Percentiles rank a stretch among this genome's conserved stretches.
These are phyloP conservation scores for Drosophila parthenogenetica DNA, from an alignment of 2,888 invertebrate species.

Conservation along the genomic window DNA sequence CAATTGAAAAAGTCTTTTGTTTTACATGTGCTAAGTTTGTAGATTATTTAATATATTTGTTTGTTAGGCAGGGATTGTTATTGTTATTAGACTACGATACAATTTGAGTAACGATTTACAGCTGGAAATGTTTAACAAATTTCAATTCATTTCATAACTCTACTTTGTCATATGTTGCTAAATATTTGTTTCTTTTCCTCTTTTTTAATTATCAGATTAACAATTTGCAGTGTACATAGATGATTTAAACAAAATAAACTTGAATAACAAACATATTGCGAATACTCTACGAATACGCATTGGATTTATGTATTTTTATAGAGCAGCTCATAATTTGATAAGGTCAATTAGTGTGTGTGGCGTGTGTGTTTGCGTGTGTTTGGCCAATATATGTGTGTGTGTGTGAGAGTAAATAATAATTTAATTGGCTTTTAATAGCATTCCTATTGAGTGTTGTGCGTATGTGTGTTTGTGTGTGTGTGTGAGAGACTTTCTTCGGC, in stretches of 20 bases:
- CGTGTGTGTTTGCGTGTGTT: conserved; percentile 27
- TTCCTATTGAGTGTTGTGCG: conserved; percentile 25
- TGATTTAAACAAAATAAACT: conserved; percentile 16
- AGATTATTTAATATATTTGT: conserved; percentile 10
- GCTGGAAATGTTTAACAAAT: conserved; percentile 9
- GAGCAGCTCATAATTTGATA: conserved; percentile 19
- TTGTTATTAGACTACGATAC: conserved; percentile 19
- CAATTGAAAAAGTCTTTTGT: background rate
- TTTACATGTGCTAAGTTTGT: conserved; percentile 18
- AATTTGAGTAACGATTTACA: conserved; percentile 15
- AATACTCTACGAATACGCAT: conserved; percentile 17
- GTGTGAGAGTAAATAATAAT: conserved; percentile 43
- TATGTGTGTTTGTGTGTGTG: conserved; percentile 33
- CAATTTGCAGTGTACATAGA: conserved; percentile 13
- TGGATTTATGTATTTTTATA: conserved; percentile 20
- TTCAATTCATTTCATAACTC: conserved; percentile 28
- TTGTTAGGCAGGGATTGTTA: conserved; percentile 42
- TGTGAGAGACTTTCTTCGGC: conserved; percentile 45
- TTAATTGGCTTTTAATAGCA: conserved; percentile 55
- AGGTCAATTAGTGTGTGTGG: conserved; percentile 26
- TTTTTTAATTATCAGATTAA: conserved; percentile 21
- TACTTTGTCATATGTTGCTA: conserved; percentile 36
- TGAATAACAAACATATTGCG: conserved; percentile 28
- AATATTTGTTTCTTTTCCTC: conserved; percentile 4
- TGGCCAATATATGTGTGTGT: conserved; percentile 3